phyloP scores from a whole-genome alignment of 2,888 invertebrate species.

The Schizotus pectinicornis region DNA sequence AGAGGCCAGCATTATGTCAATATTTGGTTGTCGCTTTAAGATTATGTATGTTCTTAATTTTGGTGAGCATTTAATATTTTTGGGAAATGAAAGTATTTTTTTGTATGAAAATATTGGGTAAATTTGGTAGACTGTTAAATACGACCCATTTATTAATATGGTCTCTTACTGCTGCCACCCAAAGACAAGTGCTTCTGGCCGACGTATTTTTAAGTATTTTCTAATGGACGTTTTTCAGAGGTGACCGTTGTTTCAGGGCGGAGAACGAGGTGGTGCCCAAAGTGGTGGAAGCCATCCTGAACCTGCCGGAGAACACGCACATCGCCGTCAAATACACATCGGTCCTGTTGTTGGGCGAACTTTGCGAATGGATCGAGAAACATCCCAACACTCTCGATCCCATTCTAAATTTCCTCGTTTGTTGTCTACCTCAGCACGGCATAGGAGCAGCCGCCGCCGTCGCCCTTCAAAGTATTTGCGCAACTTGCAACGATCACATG shows the following conservation, averaged over 20 bases:
- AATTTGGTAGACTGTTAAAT: no score
- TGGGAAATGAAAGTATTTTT: no score
- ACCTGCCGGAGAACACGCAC: slow-evolving; percentile 82
- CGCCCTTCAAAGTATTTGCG: slow-evolving; percentile 85
- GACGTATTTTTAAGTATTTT: not conserved
- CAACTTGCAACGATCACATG: slow-evolving; percentile 81
- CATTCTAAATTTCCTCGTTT: slow-evolving; percentile 79
- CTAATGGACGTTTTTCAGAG: not conserved
- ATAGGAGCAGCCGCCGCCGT: slow-evolving; percentile 81
- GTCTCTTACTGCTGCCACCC: no score
- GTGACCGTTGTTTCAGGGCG: slow-evolving; percentile 65
- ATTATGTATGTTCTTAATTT: no score
- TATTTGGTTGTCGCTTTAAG: no score
- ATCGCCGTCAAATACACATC: slow-evolving; percentile 89
- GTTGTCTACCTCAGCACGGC: slow-evolving; percentile 74
- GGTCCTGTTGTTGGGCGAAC: slow-evolving; percentile 84
- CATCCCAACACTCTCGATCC: slow-evolving; percentile 84
- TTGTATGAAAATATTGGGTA: no score
- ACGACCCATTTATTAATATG: no score
- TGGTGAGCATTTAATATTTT: no score
- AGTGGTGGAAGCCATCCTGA: slow-evolving; percentile 89
- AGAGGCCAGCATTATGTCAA: no score
- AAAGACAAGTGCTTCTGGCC: no score
- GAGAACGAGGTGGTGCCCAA: slow-evolving; percentile 93
- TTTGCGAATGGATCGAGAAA: slow-evolving; percentile 93